Percentiles rank a stretch among this genome's conserved stretches.
Conservation (phyloP, 2,113 vertebrate species). For the Psammodynastes pulverulentus region DNA sequence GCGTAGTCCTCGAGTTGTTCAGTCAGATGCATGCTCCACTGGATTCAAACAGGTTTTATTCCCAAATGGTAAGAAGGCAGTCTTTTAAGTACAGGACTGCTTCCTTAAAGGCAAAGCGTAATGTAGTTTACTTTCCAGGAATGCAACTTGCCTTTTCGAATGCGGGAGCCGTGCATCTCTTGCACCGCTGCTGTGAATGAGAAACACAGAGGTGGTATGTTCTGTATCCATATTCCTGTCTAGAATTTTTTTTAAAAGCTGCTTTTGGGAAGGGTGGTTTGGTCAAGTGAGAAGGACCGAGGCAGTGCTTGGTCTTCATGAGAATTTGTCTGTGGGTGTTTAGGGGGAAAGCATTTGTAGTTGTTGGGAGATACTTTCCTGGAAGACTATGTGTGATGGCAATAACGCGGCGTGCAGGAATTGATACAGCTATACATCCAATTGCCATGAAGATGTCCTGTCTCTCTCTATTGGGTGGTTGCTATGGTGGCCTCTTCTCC, state of each 20-base stretch:
- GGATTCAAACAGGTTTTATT: not conserved
- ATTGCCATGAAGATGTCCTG: not conserved
- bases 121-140: not conserved
- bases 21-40: not conserved
- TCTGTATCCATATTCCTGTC: not conserved
- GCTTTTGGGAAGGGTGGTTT: not conserved
- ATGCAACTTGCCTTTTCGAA: not conserved
- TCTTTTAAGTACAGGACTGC: not conserved
- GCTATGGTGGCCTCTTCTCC: not conserved
- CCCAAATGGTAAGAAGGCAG: not conserved
- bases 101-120: not conserved
- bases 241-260: not conserved
- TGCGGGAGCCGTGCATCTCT: not conserved
- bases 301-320: not conserved
- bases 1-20: not conserved
- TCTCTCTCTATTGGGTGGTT: not conserved
- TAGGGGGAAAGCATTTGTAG: not conserved
- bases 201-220: not conserved
- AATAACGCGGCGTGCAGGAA: not conserved
- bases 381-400: not conserved
- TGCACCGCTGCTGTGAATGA: not conserved
- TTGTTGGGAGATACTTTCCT: not conserved
- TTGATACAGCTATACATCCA: not conserved
- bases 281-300: not conserved
- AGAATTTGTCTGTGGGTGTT: not conserved